These are phyloP conservation scores for Protonemura montana DNA, from an alignment of 2,888 invertebrate species.

Conservation along the genomic window DNA sequence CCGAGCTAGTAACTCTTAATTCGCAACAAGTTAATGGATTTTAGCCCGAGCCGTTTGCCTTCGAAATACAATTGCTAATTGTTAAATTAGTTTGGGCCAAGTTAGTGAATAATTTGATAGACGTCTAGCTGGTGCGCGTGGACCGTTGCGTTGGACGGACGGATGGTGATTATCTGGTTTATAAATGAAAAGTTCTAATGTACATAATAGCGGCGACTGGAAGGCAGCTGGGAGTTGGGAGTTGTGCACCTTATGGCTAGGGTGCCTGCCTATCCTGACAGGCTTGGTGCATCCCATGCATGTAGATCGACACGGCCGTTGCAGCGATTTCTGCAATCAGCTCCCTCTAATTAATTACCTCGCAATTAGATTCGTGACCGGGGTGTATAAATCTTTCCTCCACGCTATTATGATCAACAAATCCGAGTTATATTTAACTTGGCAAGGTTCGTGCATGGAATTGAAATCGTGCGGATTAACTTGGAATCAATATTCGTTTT, in stretches of 20 bases:
- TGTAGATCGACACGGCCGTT: not conserved
- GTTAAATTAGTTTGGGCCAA: constrained; percentile 24
- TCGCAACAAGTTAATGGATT: constrained; percentile 3
- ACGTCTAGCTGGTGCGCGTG: not conserved
- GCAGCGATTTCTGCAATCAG: not conserved
- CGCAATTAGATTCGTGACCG: constrained; percentile 14
- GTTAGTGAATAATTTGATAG: constrained; percentile 14
- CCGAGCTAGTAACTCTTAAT: not conserved
- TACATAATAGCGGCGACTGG: not conserved
- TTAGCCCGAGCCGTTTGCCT: not conserved
- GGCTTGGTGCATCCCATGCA: not conserved
- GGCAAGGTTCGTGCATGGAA: constrained; percentile 31
- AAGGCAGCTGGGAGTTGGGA: not conserved
- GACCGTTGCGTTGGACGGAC: not conserved
- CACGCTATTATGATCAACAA: not conserved
- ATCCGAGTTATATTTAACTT: constrained; percentile 15
- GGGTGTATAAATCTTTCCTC: not conserved
- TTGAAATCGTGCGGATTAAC: constrained; percentile 33
- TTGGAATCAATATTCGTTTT: constrained; percentile 25
- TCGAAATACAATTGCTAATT: constrained; percentile 26
- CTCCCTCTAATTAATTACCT: not conserved
- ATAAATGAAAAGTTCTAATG: not conserved
- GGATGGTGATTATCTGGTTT: not conserved
- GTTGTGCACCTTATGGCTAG: not conserved
- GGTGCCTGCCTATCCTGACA: too few relatives aligned